A percentile compares a stretch with the other conserved stretches of the same genome.
Evolutionary conservation across 2,888 invertebrate species (phyloP).

Genomic region (Noctua janthe): DNA sequence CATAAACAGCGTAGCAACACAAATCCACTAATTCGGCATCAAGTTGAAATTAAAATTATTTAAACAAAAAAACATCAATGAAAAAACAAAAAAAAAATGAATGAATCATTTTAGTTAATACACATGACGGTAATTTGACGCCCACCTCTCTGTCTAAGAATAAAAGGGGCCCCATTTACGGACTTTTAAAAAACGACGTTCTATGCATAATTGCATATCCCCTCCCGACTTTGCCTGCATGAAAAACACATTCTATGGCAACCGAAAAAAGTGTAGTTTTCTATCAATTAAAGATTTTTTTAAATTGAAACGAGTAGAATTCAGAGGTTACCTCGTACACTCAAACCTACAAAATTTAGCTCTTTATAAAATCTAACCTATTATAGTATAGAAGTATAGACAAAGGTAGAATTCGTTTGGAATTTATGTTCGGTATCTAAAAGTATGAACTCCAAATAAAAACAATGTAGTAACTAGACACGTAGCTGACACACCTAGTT

Average conservation of each 20-base stretch:
- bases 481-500: neutral
- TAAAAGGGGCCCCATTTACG: neutral
- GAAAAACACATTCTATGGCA: neutral
- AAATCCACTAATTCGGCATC: too few species aligned
- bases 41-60: too few species aligned
- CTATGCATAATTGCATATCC: too few species aligned
- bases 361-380: neutral
- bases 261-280: neutral
- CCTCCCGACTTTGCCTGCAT: neutral
- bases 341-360: neutral
- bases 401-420: neutral
- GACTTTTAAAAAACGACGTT: neutral
- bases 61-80: too few species aligned
- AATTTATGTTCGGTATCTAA: neutral
- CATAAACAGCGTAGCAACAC: too few species aligned
- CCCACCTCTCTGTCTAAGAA: neutral
- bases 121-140: neutral
- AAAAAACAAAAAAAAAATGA: neutral
- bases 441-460: slow-evolving; percentile 1
- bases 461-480: neutral
- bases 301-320: neutral
- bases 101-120: neutral
- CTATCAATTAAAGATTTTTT: neutral
- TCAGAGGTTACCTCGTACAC: neutral
- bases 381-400: neutral